Evolutionary conservation across 1,140 invertebrate species (phyloP).

Genomic region (Heliconius hewitsoni): DNA sequence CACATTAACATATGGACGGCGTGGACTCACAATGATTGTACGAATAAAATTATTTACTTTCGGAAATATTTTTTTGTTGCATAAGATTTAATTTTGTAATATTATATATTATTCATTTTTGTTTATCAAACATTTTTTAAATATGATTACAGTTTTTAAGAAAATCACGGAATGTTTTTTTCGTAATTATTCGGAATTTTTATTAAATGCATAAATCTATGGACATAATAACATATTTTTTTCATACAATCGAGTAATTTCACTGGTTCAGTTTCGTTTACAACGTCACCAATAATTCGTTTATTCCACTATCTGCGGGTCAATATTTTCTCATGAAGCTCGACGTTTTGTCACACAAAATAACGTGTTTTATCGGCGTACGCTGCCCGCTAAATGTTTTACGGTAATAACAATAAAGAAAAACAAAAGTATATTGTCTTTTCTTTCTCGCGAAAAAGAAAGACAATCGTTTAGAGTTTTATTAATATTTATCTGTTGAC

Average conservation of each 20-base stretch:
- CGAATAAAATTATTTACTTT: conserved; percentile 24
- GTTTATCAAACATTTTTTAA: too few species aligned
- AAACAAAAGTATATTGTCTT: conserved; percentile 78
- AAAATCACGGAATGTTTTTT: too few species aligned
- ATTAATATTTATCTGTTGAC: conserved; percentile 74
- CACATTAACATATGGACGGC: conserved; percentile 72
- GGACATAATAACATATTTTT: not conserved
- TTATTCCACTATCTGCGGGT: conserved; percentile 78
- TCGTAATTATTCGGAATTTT: not conserved
- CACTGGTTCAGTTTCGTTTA: conserved; percentile 52
- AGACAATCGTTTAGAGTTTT: conserved; percentile 65
- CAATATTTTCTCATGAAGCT: conserved; percentile 80
- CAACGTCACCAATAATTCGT: conserved; percentile 70
- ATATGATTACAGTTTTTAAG: too few species aligned
- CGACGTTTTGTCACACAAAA: conserved; percentile 81
- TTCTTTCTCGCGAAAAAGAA: conserved; percentile 72
- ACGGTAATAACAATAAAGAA: conserved; percentile 80
- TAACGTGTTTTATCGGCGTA: conserved; percentile 75
- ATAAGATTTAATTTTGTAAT: not conserved
- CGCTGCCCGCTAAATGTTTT: conserved; percentile 76
- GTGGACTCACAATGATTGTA: conserved; percentile 45
- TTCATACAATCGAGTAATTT: not conserved
- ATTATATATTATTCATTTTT: too few species aligned
- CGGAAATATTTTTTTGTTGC: conserved; percentile 16
- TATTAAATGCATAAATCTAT: not conserved